These are phyloP conservation scores for Amphipoea lucens DNA, from an alignment of 2,888 invertebrate genomes.

Conservation along the genomic window DNA sequence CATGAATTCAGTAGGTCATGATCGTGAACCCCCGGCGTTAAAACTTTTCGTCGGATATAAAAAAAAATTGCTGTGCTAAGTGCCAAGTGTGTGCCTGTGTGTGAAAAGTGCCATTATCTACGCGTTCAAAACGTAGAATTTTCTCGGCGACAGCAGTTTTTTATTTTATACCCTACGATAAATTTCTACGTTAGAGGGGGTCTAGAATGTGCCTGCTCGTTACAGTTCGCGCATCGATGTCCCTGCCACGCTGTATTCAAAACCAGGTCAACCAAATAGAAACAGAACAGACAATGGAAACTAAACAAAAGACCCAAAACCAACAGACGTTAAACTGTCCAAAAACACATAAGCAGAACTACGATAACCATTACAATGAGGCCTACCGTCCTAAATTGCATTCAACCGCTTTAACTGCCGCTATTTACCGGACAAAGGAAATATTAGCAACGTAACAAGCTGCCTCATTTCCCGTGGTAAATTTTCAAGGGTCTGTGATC, in stretches of 20 bases:
- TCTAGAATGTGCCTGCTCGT: too few species aligned
- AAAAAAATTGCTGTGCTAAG: too few species aligned
- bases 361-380: conserved; percentile 25
- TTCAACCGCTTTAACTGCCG: conserved; percentile 21
- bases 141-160: too few species aligned
- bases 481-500: conserved; percentile 50
- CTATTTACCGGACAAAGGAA: conserved; percentile 53
- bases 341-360: conserved; percentile 27
- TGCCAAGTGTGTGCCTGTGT: too few species aligned
- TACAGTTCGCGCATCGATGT: not conserved
- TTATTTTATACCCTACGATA: too few species aligned
- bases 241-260: not conserved
- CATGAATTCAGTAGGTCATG: too few species aligned
- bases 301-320: conserved; percentile 22
- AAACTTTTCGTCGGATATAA: too few species aligned
- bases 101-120: too few species aligned
- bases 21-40: too few species aligned
- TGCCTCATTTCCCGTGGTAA: conserved; percentile 44
- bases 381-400: conserved; percentile 40
- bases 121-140: too few species aligned
- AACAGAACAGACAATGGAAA: conserved; percentile 24
- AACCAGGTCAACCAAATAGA: conserved; percentile 15
- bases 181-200: too few species aligned
- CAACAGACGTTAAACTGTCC: conserved; percentile 20
- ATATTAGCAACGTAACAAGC: conserved; percentile 49